Percentiles rank a stretch among this genome's conserved stretches.
Conservation (phyloP, 2,113 vertebrate species). For the Tympanuchus pallidicinctus region DNA sequence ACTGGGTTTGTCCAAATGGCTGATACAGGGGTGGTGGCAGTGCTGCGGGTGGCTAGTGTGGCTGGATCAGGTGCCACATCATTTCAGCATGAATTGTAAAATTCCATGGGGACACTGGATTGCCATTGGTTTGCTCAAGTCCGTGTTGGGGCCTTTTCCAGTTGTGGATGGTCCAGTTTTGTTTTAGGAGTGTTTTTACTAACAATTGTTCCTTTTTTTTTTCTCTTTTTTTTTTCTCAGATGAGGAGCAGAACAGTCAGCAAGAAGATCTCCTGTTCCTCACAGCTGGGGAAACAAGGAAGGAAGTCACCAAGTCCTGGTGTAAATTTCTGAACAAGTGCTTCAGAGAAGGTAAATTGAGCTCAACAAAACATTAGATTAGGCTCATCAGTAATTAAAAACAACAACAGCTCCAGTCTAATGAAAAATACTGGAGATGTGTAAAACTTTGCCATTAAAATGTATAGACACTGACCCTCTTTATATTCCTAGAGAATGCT, state of each 20-base stretch:
- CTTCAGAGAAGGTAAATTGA: constrained; percentile 74
- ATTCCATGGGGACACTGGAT: not conserved
- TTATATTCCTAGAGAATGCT: constrained; percentile 87
- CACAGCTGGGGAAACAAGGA: not conserved
- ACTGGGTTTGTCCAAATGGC: not conserved
- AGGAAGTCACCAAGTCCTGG: constrained; percentile 47
- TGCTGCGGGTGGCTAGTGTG: not conserved
- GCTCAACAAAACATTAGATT: constrained; percentile 76
- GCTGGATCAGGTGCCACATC: not conserved
- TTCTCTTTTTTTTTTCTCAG: not conserved
- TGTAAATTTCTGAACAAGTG: constrained; percentile 69
- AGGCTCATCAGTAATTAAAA: constrained; percentile 79
- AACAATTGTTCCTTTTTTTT: not conserved
- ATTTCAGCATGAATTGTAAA: not conserved
- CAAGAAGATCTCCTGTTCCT: not conserved
- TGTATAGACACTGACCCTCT: constrained; percentile 69
- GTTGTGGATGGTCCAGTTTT: not conserved
- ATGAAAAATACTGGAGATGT: constrained; percentile 52
- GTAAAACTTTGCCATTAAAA: constrained; percentile 65
- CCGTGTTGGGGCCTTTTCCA: not conserved
- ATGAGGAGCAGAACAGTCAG: not conserved
- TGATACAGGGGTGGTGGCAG: not conserved
- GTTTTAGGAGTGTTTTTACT: not conserved
- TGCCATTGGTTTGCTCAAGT: not conserved
- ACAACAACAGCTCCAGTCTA: constrained; percentile 71